phyloP scores from a whole-genome alignment of 2,113 vertebrate genomes.

The Sinocyclocheilus maitianheensis region DNA sequence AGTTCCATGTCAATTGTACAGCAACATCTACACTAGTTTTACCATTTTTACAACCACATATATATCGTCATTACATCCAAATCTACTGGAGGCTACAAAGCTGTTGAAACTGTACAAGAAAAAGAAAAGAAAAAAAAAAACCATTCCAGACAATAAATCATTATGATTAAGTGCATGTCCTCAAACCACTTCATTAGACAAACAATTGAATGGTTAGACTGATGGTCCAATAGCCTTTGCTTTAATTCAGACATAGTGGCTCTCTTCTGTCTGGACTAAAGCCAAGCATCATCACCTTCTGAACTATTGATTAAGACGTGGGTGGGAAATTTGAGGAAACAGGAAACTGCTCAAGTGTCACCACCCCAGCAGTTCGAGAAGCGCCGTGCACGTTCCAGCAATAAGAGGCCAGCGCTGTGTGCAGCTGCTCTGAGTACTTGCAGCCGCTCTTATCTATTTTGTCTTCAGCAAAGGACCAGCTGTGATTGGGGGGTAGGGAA shows the following conservation, averaged over 20 bases:
- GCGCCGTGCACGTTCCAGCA: neutral
- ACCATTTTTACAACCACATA: too few species aligned
- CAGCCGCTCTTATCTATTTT: constrained; percentile 8
- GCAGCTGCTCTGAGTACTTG: constrained; percentile 29
- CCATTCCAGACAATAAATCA: constrained; percentile 9
- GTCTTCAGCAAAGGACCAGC: constrained; percentile 11
- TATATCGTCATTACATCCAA: neutral
- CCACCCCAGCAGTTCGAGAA: neutral
- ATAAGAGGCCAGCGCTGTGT: neutral
- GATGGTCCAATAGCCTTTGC: constrained; percentile 6
- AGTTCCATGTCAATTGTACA: too few species aligned
- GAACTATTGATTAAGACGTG: constrained; percentile 32
- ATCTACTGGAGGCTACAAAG: neutral
- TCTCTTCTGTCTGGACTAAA: neutral
- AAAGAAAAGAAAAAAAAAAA: neutral
- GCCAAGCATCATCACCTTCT: constrained; percentile 22
- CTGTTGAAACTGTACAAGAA: constrained; percentile 1
- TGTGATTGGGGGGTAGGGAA: constrained; percentile 39
- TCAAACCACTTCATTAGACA: constrained; percentile 13
- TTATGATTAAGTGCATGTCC: constrained; percentile 16
- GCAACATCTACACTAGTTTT: too few species aligned
- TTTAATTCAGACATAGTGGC: neutral
- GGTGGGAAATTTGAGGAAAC: constrained; percentile 48
- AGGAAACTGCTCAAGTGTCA: constrained; percentile 17
- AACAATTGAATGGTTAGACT: constrained; percentile 3